Base-by-base conservation (phyloP, 2,797 vertebrate genomes). In the Sebastes alutus region DNA sequence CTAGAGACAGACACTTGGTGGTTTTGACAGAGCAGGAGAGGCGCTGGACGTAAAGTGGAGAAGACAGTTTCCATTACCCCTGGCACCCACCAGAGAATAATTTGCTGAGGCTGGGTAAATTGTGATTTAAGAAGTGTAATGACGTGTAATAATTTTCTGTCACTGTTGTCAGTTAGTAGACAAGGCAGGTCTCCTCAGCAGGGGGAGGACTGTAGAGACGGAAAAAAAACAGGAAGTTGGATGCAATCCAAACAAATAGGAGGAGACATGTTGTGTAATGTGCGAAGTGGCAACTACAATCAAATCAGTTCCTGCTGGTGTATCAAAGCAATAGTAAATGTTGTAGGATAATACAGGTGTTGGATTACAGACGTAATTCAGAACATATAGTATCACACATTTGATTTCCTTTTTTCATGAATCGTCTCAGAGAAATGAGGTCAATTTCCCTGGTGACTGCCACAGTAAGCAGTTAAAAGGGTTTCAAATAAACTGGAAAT, bases 91-190 rank as follows among this genome's bases (percentile, higher is more conserved):
- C 79, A 87, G 94, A 96, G 93, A 96, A 96, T 94, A 94, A 95
- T 95, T 95, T 95, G 93, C 94, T 94, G 94, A 96, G 95, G 93
- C 95, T 95, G 90, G 90, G 89, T 96, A 97, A 97, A 96, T 96
- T 95, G 95, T 94, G 95, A 96, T 96, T 96, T 97, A 97, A 97
- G 96, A 96, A 94, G 95, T 93, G 93, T 96, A 96, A 96, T 96
- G 96, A 96, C 81, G 88, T 96, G 96, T 95, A 96, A 97, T 97
- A 96, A 97, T 97, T 96, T 96, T 93, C 95, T 94, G 95, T 97
- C 95, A 94, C 91, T 79, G 83, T 89, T 92, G 94, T 96, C 95
- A 93, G 82, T 93, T 95, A 95, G 94, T 91, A 91, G 89, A 94
- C 91, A 77, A 87, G 77, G 77, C 83, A 87, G 81, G 89, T 88